A percentile compares a stretch with the other conserved stretches of the same genome.
phyloP scores from a whole-genome alignment of 2,888 invertebrate genomes.

The Phalera bucephala region DNA sequence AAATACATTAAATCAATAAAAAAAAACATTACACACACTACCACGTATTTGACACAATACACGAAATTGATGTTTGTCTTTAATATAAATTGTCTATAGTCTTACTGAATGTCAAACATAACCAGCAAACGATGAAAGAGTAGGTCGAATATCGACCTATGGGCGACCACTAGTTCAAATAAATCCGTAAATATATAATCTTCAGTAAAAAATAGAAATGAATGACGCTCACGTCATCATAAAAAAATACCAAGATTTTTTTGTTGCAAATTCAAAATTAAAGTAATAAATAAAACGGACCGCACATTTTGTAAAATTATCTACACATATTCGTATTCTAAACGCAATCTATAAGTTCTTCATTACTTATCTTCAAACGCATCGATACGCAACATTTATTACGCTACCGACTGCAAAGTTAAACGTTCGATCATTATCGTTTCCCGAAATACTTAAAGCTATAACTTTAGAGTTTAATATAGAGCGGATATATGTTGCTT shows the following conservation, averaged over 20 bases:
- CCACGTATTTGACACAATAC: no score
- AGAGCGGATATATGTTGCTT: background rate
- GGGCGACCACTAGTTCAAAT: no score
- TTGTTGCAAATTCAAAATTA: slow-evolving; percentile 14
- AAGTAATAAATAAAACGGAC: slow-evolving; percentile 17
- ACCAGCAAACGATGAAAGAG: no score
- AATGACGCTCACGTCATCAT: background rate
- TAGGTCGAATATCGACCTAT: no score
- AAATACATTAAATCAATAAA: no score
- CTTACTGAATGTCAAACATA: no score
- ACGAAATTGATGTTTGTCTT: no score
- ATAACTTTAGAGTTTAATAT: slow-evolving; percentile 11
- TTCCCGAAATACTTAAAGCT: background rate
- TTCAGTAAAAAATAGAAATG: no score
- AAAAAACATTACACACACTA: no score
- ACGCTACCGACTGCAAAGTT: slow-evolving; percentile 51
- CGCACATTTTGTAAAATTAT: slow-evolving; percentile 39
- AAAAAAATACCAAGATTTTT: slow-evolving; percentile 1
- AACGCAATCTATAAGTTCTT: slow-evolving; percentile 70
- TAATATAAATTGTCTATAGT: no score
- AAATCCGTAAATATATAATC: no score
- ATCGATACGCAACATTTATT: slow-evolving; percentile 82
- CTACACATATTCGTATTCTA: slow-evolving; percentile 58
- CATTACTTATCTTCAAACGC: slow-evolving; percentile 82
- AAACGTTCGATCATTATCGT: slow-evolving; percentile 9